Evolutionary conservation across 2,797 vertebrate species (phyloP).

Genomic region (Enteromius viviparus): DNA sequence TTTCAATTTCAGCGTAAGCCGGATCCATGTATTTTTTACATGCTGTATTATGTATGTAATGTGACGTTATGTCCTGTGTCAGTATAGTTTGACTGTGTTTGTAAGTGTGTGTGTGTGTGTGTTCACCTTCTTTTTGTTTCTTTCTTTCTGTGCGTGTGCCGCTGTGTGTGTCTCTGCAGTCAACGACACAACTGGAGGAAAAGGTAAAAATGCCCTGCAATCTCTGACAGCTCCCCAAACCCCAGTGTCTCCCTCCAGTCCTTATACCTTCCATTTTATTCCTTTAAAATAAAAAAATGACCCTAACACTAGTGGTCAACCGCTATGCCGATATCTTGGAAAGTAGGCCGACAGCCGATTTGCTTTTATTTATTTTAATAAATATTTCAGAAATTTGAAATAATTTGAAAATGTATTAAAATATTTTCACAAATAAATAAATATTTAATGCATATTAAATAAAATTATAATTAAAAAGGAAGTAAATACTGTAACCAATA

Average conservation of each 20-base stretch:
- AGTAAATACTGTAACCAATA: no score
- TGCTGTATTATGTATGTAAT: slow-evolving; percentile 4
- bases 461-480: no score
- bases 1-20: not conserved
- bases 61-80: slow-evolving; percentile 37
- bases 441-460: no score
- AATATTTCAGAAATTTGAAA: no score
- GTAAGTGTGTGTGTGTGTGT: slow-evolving; percentile 36
- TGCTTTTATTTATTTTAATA: no score
- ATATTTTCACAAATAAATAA: no score
- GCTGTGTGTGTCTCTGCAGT: slow-evolving; percentile 86
- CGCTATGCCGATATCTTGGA: no score
- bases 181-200: slow-evolving; percentile 96
- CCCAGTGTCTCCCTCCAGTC: not conserved
- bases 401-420: no score
- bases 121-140: slow-evolving; percentile 69
- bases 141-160: slow-evolving; percentile 82
- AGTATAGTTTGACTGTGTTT: slow-evolving; percentile 26
- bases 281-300: slow-evolving; percentile 14
- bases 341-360: no score
- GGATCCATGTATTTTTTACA: not conserved
- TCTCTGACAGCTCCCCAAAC: slow-evolving; percentile 24
- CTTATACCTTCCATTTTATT: not conserved
- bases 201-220: slow-evolving; percentile 87
- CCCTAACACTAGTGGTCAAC: not conserved